Evolutionary conservation across 2,113 vertebrate species (phyloP).

Genomic region (Festucalex cinctus): DNA sequence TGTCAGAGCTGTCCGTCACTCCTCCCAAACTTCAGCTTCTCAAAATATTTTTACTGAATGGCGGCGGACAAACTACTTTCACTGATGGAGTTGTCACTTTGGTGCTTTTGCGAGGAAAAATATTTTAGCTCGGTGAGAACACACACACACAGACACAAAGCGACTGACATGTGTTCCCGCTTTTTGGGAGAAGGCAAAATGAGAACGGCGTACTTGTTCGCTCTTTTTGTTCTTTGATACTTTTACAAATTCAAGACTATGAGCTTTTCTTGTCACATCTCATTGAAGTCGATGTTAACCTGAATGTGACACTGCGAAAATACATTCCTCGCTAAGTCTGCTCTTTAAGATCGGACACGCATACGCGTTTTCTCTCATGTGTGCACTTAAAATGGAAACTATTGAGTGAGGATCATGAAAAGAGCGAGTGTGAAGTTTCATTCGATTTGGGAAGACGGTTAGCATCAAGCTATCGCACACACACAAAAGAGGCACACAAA

Average conservation of each 20-base stretch:
- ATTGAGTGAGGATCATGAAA: slow-evolving; percentile 43
- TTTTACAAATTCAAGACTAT: slow-evolving; percentile 68
- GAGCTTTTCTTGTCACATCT: slow-evolving; percentile 69
- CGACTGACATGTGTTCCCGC: slow-evolving; percentile 67
- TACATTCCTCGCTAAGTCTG: slow-evolving; percentile 50
- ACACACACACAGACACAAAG: slow-evolving; percentile 24
- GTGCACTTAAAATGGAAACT: slow-evolving; percentile 55
- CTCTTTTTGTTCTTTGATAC: slow-evolving; percentile 74
- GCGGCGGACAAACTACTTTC: slow-evolving; percentile 76
- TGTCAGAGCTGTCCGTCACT: slow-evolving; percentile 80
- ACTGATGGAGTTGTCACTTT: slow-evolving; percentile 77
- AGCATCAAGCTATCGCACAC: not conserved
- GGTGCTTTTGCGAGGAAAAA: slow-evolving; percentile 72
- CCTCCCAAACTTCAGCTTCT: slow-evolving; percentile 66
- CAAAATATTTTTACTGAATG: slow-evolving; percentile 79
- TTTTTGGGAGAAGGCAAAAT: slow-evolving; percentile 57
- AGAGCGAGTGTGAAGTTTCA: slow-evolving; percentile 21
- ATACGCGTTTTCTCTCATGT: slow-evolving; percentile 54
- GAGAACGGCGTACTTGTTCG: slow-evolving; percentile 60
- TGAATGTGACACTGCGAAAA: slow-evolving; percentile 68
- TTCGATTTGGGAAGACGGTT: slow-evolving; percentile 34
- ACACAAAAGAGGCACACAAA: slow-evolving; percentile 14
- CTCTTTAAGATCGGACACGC: slow-evolving; percentile 61
- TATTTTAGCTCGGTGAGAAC: slow-evolving; percentile 75
- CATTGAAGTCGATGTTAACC: slow-evolving; percentile 69